These are phyloP conservation scores for Epistrophe grossulariae DNA, from an alignment of 2,888 invertebrate species.

Conservation along the genomic window DNA sequence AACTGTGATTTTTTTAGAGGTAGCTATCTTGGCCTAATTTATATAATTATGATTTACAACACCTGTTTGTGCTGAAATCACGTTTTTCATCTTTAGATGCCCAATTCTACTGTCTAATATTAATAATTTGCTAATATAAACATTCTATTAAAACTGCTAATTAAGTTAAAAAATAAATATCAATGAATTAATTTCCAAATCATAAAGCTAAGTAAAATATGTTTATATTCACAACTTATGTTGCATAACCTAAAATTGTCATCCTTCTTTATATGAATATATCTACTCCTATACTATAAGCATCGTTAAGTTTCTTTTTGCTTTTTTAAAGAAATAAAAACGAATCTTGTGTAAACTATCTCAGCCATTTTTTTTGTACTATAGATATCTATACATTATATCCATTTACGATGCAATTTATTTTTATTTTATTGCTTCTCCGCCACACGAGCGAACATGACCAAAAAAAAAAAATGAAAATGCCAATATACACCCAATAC, in stretches of 20 bases:
- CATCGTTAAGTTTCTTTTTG: background rate
- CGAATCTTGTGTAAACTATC: conserved; percentile 37
- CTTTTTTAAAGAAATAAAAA: conserved; percentile 14
- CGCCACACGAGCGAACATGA: conserved; percentile 18
- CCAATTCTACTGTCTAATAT: too few species aligned
- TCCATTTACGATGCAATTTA: conserved; percentile 67
- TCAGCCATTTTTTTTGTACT: conserved; percentile 58
- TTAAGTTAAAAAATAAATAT: background rate
- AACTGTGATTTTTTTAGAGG: too few species aligned
- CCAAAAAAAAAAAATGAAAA: background rate
- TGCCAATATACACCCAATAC: background rate
- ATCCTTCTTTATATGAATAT: background rate
- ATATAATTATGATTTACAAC: too few species aligned
- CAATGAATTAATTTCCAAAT: background rate
- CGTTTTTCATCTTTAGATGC: too few species aligned
- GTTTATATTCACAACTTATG: background rate
- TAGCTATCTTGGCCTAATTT: too few species aligned
- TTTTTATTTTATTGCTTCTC: conserved; percentile 61
- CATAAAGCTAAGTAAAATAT: background rate
- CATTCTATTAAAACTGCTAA: too few species aligned
- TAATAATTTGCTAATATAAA: too few species aligned
- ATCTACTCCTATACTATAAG: background rate
- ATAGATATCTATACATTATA: conserved; percentile 52
- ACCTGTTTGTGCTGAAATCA: too few species aligned
- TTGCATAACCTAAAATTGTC: background rate